These are phyloP conservation scores for Cottoperca gobio DNA, from an alignment of 2,797 vertebrate genomes.

Conservation along the genomic window DNA sequence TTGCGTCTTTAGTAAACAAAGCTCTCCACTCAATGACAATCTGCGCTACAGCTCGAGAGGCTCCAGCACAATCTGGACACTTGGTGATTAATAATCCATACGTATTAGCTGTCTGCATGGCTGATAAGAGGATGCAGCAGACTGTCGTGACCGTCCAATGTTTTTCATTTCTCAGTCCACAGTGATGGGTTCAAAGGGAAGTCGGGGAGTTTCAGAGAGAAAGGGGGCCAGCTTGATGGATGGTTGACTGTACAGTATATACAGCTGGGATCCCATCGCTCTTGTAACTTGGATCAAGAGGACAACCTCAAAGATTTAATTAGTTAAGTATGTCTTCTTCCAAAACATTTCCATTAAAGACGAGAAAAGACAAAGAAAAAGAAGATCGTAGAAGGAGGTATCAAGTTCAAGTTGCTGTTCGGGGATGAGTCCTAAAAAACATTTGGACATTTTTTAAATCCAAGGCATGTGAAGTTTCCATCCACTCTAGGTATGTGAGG, in stretches of 20 bases:
- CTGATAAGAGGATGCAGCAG: constrained; percentile 53
- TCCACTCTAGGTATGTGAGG: neutral
- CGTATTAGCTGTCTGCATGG: constrained; percentile 37
- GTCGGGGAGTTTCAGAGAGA: constrained; percentile 34
- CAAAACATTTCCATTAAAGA: constrained; percentile 65
- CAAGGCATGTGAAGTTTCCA: constrained; percentile 41
- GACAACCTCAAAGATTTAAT: constrained; percentile 65
- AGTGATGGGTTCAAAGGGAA: constrained; percentile 61
- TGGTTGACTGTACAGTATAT: constrained; percentile 59
- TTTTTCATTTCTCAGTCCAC: constrained; percentile 55
- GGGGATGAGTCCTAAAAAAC: constrained; percentile 9
- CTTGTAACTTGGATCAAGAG: constrained; percentile 59
- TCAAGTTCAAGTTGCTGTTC: constrained; percentile 23
- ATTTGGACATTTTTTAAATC: constrained; percentile 28
- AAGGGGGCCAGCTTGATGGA: constrained; percentile 61
- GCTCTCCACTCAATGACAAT: constrained; percentile 22
- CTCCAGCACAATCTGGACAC: constrained; percentile 33
- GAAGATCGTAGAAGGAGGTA: constrained; percentile 11
- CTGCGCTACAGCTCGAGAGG: constrained; percentile 26
- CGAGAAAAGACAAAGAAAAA: constrained; percentile 27
- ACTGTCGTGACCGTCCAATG: constrained; percentile 54
- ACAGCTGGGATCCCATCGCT: constrained; percentile 68
- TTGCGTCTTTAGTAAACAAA: constrained; percentile 21
- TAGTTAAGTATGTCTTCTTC: constrained; percentile 71
- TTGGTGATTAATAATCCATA: constrained; percentile 54